Base-by-base conservation (phyloP, 2,888 invertebrate genomes). In the Cyaniris semiargus region DNA sequence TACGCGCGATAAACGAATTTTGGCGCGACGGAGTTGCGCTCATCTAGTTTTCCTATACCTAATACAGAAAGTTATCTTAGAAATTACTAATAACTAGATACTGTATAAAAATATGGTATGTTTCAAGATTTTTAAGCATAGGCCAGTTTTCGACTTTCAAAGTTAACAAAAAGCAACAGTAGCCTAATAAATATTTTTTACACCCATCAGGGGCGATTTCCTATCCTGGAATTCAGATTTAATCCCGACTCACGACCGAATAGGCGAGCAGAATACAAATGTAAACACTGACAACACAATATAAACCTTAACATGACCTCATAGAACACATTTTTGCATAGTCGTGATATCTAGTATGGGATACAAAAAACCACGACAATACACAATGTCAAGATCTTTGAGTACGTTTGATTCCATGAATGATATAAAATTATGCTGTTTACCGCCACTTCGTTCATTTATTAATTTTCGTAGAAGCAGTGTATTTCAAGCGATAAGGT, bases 131-230 rank as follows among this genome's bases (percentile, higher is more conserved):
- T 53, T 53, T 53, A 53, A 4, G 18, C 4, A 53, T 53, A 1
- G 2, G 15, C 48, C 38, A 38, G 38, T 48, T 3, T 48, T 48
- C 1, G 1, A 44, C 18, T 18, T 5, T 0, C 4, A 18, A 18
- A 53, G 53, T 18, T 18, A 60, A 23, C 60, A 23, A 23, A 60
- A 13, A 60, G 60, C 21, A 21, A 60, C 60, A 60, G 60, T 15
- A 31, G 66, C 66, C 0, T 66, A 6, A 66, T 66, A 66, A 66
- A 66, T 66, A 66, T 66, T 66, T 66, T 66, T 66, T 66, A 66
- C 66, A 66, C 23, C 1, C 27, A 66, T 66, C 60, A 3, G 13
- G 5, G 23, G 23, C 13, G 66, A 66, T 66, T 66, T 66, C 66
- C 66, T 66, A 66, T 31, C 66, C 66, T 66, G 27, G 27, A 31